These are phyloP conservation scores for Pyrrhosoma nymphula DNA, from an alignment of 2,888 invertebrate genomes.

Conservation along the genomic window DNA sequence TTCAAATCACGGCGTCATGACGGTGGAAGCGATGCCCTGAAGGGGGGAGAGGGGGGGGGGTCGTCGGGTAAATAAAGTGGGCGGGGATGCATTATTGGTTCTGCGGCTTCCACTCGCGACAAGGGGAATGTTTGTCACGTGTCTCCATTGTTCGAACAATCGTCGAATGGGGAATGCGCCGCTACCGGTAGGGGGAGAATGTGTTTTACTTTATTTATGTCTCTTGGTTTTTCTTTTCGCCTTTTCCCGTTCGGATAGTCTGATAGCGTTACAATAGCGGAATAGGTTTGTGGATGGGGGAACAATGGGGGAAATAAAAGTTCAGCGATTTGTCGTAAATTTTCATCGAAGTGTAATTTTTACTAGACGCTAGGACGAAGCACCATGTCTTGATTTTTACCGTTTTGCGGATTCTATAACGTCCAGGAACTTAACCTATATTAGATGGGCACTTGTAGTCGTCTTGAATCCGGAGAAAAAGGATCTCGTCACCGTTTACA, in stretches of 20 bases:
- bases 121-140: neutral
- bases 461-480: no score
- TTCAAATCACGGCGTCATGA: neutral
- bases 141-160: neutral
- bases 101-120: neutral
- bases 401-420: neutral
- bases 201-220: neutral
- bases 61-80: neutral
- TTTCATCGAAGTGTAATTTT: neutral
- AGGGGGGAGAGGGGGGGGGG: neutral
- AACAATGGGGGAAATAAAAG: neutral
- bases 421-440: neutral
- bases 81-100: neutral
- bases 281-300: neutral
- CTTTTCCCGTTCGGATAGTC: neutral
- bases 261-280: conserved; percentile 32
- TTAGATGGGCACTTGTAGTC: neutral
- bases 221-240: neutral
- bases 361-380: neutral
- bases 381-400: neutral
- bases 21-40: neutral
- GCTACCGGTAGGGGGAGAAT: neutral
- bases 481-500: no score
- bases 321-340: conserved; percentile 31
- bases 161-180: conserved; percentile 22